Evolutionary conservation across 2,888 invertebrate species (phyloP), one percentile per base, ranked within the genome.

Genomic region (Eucera pruinosa): DNA sequence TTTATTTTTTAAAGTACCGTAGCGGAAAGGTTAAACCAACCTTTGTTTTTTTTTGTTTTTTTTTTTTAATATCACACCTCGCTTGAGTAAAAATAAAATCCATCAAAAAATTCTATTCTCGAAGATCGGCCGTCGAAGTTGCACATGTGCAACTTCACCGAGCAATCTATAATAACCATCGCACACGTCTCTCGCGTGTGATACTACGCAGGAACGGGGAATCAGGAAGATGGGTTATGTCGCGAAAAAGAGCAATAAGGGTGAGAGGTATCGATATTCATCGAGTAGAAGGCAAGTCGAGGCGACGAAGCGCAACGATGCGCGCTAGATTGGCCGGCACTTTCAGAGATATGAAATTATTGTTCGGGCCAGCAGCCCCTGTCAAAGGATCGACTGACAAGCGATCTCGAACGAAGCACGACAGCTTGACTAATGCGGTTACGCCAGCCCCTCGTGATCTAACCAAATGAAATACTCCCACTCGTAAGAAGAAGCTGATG

Each of bases 381-480:
- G 58, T 82, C 79, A 77, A 82, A 82, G 82, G 73, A 75, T 65
- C 78, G 68, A 57, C 67, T 77, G 73, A 73, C 81, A 62, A 61
- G 67, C 72, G 61, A 74, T 71, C 77, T 82, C 73, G 72, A 82
- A 80, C 82, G 78, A 72, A 50, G 81, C 84, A 82, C 80, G 86
- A 86, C 86, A 83, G 86, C 80, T 86, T 85, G 88, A 86, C 87
- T 87, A 85, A 88, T 87, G 84, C 81, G 82, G 81, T 85, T 79
- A 82, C 58, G 60, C 15, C 66, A 39, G n/a, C 78, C 79, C 82
- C 79, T 74, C 58, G 52, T 57, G 68, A 66, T 77, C 76, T 76
- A 79, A 66, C 82, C 70, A 77, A 79, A 77, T 76, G 79, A 76
- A 82, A 81, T 82, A 81, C 76, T 66, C 69, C 58, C 41, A 48